phyloP scores from a whole-genome alignment of 2,797 vertebrate species.

The Acrossocheilus fasciatus region DNA sequence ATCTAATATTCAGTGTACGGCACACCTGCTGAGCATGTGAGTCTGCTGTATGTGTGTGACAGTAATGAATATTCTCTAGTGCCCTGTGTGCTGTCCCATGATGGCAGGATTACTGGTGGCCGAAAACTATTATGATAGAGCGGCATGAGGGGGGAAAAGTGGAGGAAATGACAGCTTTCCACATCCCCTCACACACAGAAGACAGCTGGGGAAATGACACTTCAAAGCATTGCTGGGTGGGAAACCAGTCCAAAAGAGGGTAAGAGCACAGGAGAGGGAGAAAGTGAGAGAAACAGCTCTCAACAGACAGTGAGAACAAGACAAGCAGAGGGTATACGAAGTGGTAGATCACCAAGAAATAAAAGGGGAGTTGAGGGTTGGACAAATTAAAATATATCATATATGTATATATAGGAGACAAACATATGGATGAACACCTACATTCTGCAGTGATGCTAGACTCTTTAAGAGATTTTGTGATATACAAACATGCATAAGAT shows the following conservation, averaged over 20 bases:
- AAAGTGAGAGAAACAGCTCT: slow-evolving; percentile 54
- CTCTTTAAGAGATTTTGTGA: neutral
- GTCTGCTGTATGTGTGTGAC: slow-evolving; percentile 41
- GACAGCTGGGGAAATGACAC: slow-evolving; percentile 57
- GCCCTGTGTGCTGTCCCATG: slow-evolving; percentile 43
- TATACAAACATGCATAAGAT: neutral
- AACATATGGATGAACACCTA: neutral
- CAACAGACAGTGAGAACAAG: slow-evolving; percentile 13
- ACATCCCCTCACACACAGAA: slow-evolving; percentile 50
- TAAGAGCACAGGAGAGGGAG: slow-evolving; percentile 44
- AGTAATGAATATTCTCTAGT: slow-evolving; percentile 56
- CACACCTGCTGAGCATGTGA: slow-evolving; percentile 50
- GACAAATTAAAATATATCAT: neutral
- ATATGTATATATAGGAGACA: neutral
- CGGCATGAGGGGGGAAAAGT: slow-evolving; percentile 23
- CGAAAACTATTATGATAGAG: slow-evolving; percentile 53
- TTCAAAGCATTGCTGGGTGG: slow-evolving; percentile 51
- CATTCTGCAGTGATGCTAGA: neutral
- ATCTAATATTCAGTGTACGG: slow-evolving; percentile 42
- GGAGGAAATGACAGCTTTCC: slow-evolving; percentile 61
- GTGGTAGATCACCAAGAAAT: slow-evolving; percentile 1
- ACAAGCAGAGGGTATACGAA: neutral
- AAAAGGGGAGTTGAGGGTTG: neutral
- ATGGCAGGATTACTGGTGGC: slow-evolving; percentile 47
- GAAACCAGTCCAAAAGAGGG: slow-evolving; percentile 34